Evolutionary conservation across 2,888 invertebrate species (phyloP), one percentile per base, ranked within the genome.

Genomic region (Monopis laevigella): DNA sequence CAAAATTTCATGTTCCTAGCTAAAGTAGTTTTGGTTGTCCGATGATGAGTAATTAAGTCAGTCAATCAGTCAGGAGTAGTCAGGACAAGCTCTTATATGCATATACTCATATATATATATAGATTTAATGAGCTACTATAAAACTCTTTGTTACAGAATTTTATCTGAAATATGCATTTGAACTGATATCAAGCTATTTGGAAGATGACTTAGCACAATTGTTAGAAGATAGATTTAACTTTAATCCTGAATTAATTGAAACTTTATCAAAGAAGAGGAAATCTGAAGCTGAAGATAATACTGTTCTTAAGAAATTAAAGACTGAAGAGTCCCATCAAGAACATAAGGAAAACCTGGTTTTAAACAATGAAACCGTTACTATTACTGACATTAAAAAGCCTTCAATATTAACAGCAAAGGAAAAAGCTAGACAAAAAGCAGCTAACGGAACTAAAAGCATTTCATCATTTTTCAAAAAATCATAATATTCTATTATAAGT

Each of bases 361-460:
- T 27, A 29, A 32, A 10, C 17, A 17, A 8, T 32, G 17, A 17
- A 5, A 32, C 14, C 14, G 10, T n/a, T n/a, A n/a, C n/a, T n/a
- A n/a, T n/a, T n/a, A 21, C 6, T 21, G 5, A 7, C 8, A 8
- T 60, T 1, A 81, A 82, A 57, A 73, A 85, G 54, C 72, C 81
- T 46, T 83, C 84, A 45, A 56, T 73, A 17, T 53, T 86, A 42
- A 82, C 86, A 30, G 82, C 88, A 6, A 93, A 92, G 67, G 90
- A 91, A 54, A 88, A 91, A 52, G 85, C 88, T 0, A 75, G 87
- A 51, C 85, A 86, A 53, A 92, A 90, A 63, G 89, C 92, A 42
- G 92, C 93, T 19, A 83, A 84, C 53, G 90, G 92, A 39, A 88
- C 89, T 18, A 93, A 92, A 72, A 88, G 84, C 53, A 92, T 93